A percentile compares a stretch with the other conserved stretches of the same genome.
These are phyloP conservation scores for Sardina pilchardus DNA, from an alignment of 2,113 vertebrate genomes.

Conservation along the genomic window DNA sequence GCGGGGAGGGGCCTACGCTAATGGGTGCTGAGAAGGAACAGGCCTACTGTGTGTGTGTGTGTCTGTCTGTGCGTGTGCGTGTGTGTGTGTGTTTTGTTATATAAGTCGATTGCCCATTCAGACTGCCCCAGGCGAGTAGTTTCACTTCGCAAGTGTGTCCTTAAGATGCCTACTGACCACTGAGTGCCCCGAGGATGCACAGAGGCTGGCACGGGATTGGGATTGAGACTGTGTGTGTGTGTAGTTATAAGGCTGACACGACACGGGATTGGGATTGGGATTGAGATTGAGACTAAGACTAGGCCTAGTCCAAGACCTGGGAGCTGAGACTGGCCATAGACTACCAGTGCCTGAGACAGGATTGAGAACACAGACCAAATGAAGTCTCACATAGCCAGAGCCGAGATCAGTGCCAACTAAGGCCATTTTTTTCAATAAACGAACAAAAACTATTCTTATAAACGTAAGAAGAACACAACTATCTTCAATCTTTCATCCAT, in stretches of 20 bases:
- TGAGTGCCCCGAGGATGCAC: background rate
- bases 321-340: background rate
- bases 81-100: background rate
- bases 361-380: background rate
- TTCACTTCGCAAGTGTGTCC: background rate
- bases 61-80: background rate
- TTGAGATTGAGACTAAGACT: background rate
- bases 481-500: too few relatives aligned
- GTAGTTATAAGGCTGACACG: background rate
- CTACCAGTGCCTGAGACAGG: background rate
- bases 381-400: background rate
- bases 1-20: too few relatives aligned
- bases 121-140: background rate
- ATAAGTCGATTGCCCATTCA: slow-evolving; percentile 1
- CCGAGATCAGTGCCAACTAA: too few relatives aligned
- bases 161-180: background rate
- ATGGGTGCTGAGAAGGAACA: too few relatives aligned
- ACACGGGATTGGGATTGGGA: background rate
- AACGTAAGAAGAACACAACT: background rate
- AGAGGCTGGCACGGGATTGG: background rate
- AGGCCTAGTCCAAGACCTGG: background rate
- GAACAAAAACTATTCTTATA: too few relatives aligned
- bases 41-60: background rate
- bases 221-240: too few relatives aligned
- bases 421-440: too few relatives aligned